Conservation (phyloP, 2,113 vertebrate species). For the Uria aalge region DNA sequence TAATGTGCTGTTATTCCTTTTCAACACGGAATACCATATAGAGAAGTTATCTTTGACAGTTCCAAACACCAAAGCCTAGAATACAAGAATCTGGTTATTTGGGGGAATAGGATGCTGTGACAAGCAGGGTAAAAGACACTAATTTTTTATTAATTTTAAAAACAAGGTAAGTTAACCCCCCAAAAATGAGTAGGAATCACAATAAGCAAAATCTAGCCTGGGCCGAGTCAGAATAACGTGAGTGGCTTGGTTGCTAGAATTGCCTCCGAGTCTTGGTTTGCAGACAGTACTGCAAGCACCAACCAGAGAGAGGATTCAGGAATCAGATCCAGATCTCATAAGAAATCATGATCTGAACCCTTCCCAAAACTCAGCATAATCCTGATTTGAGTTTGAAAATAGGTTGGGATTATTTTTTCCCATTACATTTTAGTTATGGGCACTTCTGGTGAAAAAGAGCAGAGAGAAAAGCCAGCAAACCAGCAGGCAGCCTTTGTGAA, state of each 20-base stretch:
- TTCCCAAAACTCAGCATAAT: not conserved
- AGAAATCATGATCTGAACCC: not conserved
- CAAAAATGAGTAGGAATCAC: not conserved
- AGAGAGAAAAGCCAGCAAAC: conserved; percentile 5
- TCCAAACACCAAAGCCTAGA: not conserved
- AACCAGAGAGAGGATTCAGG: not conserved
- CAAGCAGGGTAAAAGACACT: not conserved
- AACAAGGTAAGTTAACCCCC: not conserved
- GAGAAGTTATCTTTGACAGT: not conserved
- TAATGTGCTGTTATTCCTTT: not conserved
- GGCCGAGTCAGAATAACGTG: not conserved
- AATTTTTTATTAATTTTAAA: not conserved
- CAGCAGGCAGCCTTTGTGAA: conserved; percentile 19
- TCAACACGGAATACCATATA: not conserved
- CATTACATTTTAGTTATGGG: not conserved
- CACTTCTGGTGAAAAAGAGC: not conserved
- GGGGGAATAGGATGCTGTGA: not conserved
- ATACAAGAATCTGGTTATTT: not conserved
- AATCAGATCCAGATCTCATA: not conserved
- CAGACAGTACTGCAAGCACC: not conserved
- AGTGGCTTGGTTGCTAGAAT: not conserved
- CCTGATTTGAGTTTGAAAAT: not conserved
- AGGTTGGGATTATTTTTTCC: not conserved
- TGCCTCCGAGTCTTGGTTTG: not conserved
- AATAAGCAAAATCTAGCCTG: not conserved